phyloP scores from a whole-genome alignment of 2,888 invertebrate species.

The Agrotis clavis region DNA sequence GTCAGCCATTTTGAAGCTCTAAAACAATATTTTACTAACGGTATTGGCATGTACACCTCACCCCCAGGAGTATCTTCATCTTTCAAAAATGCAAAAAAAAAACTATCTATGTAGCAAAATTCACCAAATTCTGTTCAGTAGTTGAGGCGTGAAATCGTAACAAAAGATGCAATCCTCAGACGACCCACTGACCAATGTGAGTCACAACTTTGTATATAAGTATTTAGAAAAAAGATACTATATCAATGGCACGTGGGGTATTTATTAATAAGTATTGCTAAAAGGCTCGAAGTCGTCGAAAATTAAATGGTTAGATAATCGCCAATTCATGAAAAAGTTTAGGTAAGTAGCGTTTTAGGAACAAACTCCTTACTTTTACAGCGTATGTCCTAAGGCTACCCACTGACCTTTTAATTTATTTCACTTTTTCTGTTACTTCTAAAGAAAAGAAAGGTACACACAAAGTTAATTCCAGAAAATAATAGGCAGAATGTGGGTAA shows the following conservation, averaged over 20 bases:
- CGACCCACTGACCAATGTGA: too few relatives aligned
- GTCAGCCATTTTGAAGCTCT: slow-evolving; percentile 14
- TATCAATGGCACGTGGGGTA: background rate
- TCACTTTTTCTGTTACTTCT: too few relatives aligned
- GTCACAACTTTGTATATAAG: background rate
- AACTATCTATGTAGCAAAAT: too few relatives aligned
- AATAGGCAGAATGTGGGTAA: background rate
- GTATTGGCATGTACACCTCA: too few relatives aligned
- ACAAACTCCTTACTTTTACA: background rate
- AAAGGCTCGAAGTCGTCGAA: background rate
- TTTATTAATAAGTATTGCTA: background rate
- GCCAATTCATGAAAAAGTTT: background rate
- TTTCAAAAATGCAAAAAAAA: too few relatives aligned
- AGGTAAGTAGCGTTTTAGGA: background rate
- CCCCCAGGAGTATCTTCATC: too few relatives aligned
- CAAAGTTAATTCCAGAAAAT: background rate
- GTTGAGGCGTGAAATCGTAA: too few relatives aligned
- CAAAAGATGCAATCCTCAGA: too few relatives aligned
- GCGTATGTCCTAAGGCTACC: too few relatives aligned
- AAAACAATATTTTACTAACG: background rate
- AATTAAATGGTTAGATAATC: background rate
- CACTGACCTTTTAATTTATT: background rate
- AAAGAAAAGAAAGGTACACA: background rate
- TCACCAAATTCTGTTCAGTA: too few relatives aligned
- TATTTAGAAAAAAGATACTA: background rate